Conservation (phyloP, 2,888 invertebrate genomes). For the Microplitis deprimator region DNA sequence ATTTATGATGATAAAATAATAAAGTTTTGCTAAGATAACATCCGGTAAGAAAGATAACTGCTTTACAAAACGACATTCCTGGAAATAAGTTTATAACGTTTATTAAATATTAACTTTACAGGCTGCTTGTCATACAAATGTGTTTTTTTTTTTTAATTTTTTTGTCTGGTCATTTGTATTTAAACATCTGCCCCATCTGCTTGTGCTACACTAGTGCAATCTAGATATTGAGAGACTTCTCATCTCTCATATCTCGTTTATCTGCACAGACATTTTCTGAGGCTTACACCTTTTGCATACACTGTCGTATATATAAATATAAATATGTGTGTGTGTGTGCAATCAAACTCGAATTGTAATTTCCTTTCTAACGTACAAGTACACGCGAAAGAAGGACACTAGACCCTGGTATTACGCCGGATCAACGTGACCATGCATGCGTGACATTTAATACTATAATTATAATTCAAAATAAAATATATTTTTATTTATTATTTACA, state of each 20-base stretch:
- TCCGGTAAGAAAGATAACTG: not conserved
- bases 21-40: not conserved
- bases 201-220: not conserved
- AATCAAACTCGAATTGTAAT: not conserved
- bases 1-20: too few relatives aligned
- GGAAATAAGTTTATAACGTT: not conserved
- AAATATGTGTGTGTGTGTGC: not conserved
- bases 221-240: not conserved
- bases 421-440: not conserved
- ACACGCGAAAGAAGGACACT: not conserved
- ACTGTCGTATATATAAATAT: not conserved
- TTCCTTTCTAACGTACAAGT: not conserved
- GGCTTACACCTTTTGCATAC: not conserved
- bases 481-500: not conserved
- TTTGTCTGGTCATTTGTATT: slow-evolving; percentile 9
- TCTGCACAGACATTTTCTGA: not conserved
- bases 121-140: not conserved
- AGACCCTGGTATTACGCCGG: not conserved
- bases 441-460: not conserved
- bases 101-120: not conserved
- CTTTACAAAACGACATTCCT: not conserved
- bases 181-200: slow-evolving; percentile 21
- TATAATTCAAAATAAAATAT: not conserved
- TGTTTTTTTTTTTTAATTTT: not conserved
- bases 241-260: slow-evolving; percentile 10